Base-by-base conservation (phyloP, 2,797 vertebrate genomes). In the Sebastes dallii region DNA sequence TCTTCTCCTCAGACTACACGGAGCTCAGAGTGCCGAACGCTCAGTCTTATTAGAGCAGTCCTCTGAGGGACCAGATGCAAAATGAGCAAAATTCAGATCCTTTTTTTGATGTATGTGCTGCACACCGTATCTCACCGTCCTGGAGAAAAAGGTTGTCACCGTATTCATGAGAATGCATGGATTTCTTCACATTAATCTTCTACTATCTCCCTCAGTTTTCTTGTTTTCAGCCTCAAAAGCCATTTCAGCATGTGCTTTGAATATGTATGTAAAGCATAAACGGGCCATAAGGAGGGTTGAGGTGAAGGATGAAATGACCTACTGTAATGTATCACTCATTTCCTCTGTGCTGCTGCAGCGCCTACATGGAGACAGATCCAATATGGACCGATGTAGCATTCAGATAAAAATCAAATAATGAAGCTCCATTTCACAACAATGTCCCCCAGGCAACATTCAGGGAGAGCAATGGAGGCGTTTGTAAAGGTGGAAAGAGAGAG, bases 151-250 rank as follows among this genome's bases (percentile, higher is more conserved):
- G 42, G 64, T 68, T 87, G 84, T 86, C 86, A 82, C 39, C 13
- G 10, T 64, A 88, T 85, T 90, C 80, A 77, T 75, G 77, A 87
- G 84, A 86, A 82, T 81, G 82, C 71, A 88, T 85, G 75, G 39
- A 82, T 88, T 91, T 87, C 56, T 36, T 25, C 68, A 80, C 81
- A 91, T 93, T 85, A 84, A 86, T 88, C 83, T 88, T 65, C 25
- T 13, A 66, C 69, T 46, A 78, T 91, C 80, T 81, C 4, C 8
- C 59, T 9, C n/a, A 8, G 62, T 75, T 73, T 83, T 78, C 32
- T 36, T 66, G 58, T 74, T 79, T 79, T 66, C 73, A 74, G 79
- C 69, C 67, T 82, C 42, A 52, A 64, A 78, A 77, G 60, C 39
- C 34, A 78, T 54, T 77, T 75, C 39, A 11, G 81, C 42, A 58